These are phyloP conservation scores for Cotesia glomerata DNA, from an alignment of 1,140 invertebrate species.

Conservation along the genomic window DNA sequence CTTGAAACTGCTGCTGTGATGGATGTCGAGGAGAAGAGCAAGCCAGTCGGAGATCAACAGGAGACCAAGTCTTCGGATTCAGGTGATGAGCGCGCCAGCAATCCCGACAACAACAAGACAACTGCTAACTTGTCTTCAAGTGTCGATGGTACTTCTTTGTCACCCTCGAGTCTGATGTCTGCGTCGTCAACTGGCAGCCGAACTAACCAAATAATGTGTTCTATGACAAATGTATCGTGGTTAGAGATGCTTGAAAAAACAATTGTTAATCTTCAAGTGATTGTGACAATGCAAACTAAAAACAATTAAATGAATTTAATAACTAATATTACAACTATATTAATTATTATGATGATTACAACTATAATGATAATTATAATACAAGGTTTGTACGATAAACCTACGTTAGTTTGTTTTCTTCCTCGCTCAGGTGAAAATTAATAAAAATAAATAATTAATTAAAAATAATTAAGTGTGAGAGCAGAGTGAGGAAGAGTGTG, in stretches of 20 bases:
- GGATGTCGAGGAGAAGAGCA: conserved; percentile 36
- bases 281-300: conserved; percentile 57
- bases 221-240: conserved; percentile 56
- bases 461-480: no score
- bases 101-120: conserved; percentile 18
- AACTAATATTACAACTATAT: not conserved
- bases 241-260: conserved; percentile 61
- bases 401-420: no score
- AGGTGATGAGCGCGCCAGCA: conserved; percentile 21
- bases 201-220: conserved; percentile 49
- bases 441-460: no score
- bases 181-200: conserved; percentile 41
- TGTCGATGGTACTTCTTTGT: conserved; percentile 17
- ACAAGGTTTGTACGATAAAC: not conserved
- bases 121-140: conserved; percentile 4
- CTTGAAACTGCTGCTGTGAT: conserved; percentile 27
- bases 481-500: no score
- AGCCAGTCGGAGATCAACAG: conserved; percentile 29
- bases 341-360: not conserved
- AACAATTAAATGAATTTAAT: conserved; percentile 41
- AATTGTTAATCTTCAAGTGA: conserved; percentile 55
- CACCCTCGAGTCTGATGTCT: conserved; percentile 33
- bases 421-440: no score
- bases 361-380: not conserved
- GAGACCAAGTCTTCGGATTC: conserved; percentile 27